Percentiles rank a stretch among this genome's conserved stretches.
These are phyloP conservation scores for Leptodactylus fuscus DNA, from an alignment of 2,113 vertebrate genomes.

Conservation along the genomic window DNA sequence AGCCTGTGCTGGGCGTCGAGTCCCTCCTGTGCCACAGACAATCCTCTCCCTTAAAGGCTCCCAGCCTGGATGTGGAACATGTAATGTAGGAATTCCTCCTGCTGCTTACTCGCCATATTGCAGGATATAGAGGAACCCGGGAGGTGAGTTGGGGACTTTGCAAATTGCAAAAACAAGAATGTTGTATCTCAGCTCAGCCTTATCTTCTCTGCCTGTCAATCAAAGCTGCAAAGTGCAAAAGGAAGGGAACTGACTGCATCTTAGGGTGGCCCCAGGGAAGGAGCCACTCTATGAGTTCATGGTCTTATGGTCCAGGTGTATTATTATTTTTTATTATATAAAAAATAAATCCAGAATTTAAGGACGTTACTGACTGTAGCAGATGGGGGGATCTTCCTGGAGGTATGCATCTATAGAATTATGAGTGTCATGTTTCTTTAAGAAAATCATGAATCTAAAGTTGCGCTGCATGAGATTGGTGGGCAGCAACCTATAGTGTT, in stretches of 20 bases:
- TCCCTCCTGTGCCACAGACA: slow-evolving; percentile 59
- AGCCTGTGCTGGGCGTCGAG: slow-evolving; percentile 41
- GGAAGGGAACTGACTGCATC: not conserved
- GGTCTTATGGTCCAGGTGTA: too few relatives aligned
- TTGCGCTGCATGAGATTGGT: not conserved
- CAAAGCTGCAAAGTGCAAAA: not conserved
- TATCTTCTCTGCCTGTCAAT: not conserved
- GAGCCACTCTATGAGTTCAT: too few relatives aligned
- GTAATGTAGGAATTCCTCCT: slow-evolving; percentile 9
- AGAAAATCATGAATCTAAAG: not conserved
- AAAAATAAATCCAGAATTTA: too few relatives aligned
- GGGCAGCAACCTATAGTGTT: not conserved
- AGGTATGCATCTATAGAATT: not conserved
- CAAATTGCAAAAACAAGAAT: slow-evolving; percentile 1
- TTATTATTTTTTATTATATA: too few relatives aligned
- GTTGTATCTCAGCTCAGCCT: not conserved
- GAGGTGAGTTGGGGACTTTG: slow-evolving; percentile 55
- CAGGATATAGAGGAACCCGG: not conserved
- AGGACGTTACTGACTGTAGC: not conserved
- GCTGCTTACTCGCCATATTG: slow-evolving; percentile 59
- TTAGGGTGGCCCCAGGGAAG: not conserved
- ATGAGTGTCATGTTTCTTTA: not conserved
- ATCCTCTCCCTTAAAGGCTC: slow-evolving; percentile 56
- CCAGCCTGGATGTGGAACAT: slow-evolving; percentile 9
- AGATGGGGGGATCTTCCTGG: not conserved